Evolutionary conservation across 2,888 invertebrate species (phyloP).

Genomic region (Diaperis boleti): DNA sequence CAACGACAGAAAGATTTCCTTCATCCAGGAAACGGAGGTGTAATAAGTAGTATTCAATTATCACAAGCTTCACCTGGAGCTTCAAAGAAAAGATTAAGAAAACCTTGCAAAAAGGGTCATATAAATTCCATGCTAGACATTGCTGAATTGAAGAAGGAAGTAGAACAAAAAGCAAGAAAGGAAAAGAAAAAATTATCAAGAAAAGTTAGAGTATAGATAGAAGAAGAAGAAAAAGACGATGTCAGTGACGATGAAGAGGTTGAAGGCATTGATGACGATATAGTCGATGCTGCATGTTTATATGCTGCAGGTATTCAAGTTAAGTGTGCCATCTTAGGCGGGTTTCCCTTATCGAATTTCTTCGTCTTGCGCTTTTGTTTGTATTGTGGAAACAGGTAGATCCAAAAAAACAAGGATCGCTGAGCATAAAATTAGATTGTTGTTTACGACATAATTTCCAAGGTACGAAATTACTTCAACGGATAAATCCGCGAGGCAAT

Average conservation of each 20-base stretch:
- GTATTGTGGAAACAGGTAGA: too few relatives aligned
- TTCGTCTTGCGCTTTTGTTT: conserved; percentile 4
- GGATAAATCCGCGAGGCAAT: too few relatives aligned
- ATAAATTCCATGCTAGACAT: neutral
- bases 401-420: too few relatives aligned
- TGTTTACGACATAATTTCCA: too few relatives aligned
- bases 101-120: neutral
- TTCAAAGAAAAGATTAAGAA: neutral
- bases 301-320: too few relatives aligned
- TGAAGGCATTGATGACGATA: neutral
- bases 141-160: neutral
- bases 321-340: too few relatives aligned
- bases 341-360: too few relatives aligned
- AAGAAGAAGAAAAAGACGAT: neutral
- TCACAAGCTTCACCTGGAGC: neutral
- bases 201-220: neutral
- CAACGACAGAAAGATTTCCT: neutral
- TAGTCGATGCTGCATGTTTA: conserved; percentile 1
- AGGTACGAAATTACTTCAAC: too few relatives aligned
- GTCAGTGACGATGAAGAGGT: neutral
- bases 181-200: neutral
- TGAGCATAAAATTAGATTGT: too few relatives aligned
- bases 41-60: too few relatives aligned
- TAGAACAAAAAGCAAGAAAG: neutral
- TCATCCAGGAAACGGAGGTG: neutral